Evolutionary conservation across 2,888 invertebrate species (phyloP).

Genomic region (Stramonita haemastoma): DNA sequence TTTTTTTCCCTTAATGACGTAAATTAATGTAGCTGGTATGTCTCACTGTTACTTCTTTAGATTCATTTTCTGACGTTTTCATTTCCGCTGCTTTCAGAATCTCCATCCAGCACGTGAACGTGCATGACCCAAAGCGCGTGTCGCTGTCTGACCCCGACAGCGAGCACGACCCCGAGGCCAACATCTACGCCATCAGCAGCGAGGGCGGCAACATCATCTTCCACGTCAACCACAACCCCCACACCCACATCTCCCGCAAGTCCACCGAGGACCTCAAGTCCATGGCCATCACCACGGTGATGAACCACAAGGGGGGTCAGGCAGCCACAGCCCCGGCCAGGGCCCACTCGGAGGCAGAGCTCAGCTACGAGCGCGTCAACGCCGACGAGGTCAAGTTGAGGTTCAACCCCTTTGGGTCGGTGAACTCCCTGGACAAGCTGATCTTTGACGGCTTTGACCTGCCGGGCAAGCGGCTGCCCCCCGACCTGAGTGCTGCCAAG

Average conservation of each 20-base stretch:
- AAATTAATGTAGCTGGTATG: not conserved
- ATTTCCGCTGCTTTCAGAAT: conserved; percentile 60
- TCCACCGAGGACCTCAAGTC: conserved; percentile 78
- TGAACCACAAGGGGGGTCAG: conserved; percentile 73
- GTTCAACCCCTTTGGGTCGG: conserved; percentile 83
- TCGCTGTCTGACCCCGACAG: conserved; percentile 62
- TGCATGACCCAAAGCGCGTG: conserved; percentile 75
- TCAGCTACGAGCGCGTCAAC: conserved; percentile 79
- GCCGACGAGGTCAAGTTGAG: conserved; percentile 83
- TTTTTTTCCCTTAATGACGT: not conserved
- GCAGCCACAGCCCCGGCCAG: conserved; percentile 61
- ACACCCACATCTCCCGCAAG: conserved; percentile 44
- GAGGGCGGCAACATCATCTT: conserved; percentile 86
- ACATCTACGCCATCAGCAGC: conserved; percentile 89
- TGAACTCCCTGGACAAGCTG: conserved; percentile 70
- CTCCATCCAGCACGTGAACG: conserved; percentile 80
- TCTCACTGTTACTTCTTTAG: too few species aligned
- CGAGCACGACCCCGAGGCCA: conserved; percentile 77
- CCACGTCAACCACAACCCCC: conserved; percentile 75
- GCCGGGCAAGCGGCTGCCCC: conserved; percentile 56
- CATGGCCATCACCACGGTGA: conserved; percentile 81
- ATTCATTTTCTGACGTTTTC: not conserved
- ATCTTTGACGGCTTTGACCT: conserved; percentile 71
- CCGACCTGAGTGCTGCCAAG: conserved; percentile 62
- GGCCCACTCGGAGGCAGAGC: conserved; percentile 78